Conservation (phyloP, 1,140 invertebrate genomes). For the Heliconius melpomene region DNA sequence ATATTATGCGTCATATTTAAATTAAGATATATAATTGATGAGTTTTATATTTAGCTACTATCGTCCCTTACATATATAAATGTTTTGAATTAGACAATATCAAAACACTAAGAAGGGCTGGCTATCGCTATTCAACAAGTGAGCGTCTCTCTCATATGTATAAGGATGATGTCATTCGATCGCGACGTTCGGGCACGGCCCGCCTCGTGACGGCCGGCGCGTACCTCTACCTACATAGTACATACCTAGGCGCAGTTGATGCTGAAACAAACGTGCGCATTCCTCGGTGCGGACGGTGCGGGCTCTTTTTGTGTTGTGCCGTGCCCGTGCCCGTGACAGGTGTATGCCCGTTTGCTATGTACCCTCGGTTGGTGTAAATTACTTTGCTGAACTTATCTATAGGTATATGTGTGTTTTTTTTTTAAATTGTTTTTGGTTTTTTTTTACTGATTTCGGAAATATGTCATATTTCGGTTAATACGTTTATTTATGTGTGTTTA, state of each 20-base stretch:
- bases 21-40: background rate
- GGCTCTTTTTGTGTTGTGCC: constrained; percentile 39
- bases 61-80: background rate
- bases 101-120: background rate
- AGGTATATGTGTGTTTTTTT: too few species aligned
- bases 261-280: constrained; percentile 46
- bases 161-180: constrained; percentile 64
- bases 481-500: too few species aligned
- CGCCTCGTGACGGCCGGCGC: constrained; percentile 56
- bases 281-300: constrained; percentile 35
- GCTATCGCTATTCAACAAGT: constrained; percentile 31
- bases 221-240: constrained; percentile 14
- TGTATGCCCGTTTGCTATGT: constrained; percentile 6
- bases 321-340: constrained; percentile 30
- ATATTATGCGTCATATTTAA: background rate
- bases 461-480: too few species aligned
- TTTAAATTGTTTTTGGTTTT: too few species aligned
- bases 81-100: background rate
- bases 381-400: background rate
- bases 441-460: too few species aligned
- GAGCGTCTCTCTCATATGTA: constrained; percentile 14
- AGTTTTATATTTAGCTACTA: background rate
- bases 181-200: constrained; percentile 57
- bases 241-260: constrained; percentile 51
- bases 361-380: constrained; percentile 6